Conservation (phyloP, 2,888 invertebrate species). For the Uloborus plumipes region DNA sequence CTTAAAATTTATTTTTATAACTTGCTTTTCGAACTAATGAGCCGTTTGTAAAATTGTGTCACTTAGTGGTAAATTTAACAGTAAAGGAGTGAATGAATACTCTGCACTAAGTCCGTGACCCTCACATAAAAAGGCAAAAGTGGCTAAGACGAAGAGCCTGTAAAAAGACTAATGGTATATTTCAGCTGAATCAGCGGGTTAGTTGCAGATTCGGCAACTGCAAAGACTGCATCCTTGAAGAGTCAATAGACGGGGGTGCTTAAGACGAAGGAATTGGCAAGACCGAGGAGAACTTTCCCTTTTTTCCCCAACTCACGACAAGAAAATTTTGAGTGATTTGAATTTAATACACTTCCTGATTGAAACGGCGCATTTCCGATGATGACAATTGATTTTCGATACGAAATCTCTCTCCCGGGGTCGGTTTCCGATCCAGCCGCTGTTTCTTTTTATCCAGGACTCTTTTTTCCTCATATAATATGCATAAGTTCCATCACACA, state of each 20-base stretch:
- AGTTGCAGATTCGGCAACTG: slow-evolving; percentile 55
- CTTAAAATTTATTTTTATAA: no score
- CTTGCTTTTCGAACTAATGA: no score
- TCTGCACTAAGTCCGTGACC: no score
- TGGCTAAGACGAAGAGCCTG: not conserved
- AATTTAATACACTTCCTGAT: slow-evolving; percentile 60
- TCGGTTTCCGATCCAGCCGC: slow-evolving; percentile 4
- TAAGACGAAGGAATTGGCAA: slow-evolving; percentile 37
- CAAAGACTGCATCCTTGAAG: slow-evolving; percentile 15
- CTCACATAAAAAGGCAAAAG: slow-evolving; percentile 10
- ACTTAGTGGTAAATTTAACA: slow-evolving; percentile 11
- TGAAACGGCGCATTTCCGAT: slow-evolving; percentile 34
- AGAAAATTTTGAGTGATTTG: slow-evolving; percentile 51
- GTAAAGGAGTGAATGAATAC: not conserved
- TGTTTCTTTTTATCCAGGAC: slow-evolving; percentile 3
- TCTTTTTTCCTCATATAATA: slow-evolving; percentile 11
- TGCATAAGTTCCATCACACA: slow-evolving; percentile 2
- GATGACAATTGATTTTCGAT: slow-evolving; percentile 59
- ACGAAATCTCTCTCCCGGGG: slow-evolving; percentile 14
- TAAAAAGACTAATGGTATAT: slow-evolving; percentile 45
- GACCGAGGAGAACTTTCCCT: slow-evolving; percentile 1
- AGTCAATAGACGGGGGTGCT: slow-evolving; percentile 27
- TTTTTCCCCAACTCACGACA: slow-evolving; percentile 29
- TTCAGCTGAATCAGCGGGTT: slow-evolving; percentile 56
- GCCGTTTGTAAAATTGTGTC: no score